These are phyloP conservation scores for Thinocorus orbignyianus DNA, from an alignment of 2,113 vertebrate genomes.

Conservation along the genomic window DNA sequence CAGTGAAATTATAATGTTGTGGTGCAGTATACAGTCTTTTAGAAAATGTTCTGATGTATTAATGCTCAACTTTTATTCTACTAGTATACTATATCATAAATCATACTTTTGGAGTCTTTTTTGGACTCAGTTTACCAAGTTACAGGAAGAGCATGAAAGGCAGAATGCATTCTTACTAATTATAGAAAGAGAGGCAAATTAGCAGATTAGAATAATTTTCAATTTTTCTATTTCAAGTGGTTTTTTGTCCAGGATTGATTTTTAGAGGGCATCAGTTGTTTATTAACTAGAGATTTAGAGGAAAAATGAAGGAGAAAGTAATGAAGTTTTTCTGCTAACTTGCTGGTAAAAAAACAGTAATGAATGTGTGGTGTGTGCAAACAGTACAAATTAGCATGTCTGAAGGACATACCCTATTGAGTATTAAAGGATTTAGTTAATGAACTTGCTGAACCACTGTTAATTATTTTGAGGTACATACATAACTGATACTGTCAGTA, in stretches of 20 bases:
- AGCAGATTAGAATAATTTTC: not conserved
- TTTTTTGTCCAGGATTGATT: not conserved
- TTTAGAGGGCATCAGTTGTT: not conserved
- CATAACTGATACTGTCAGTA: not conserved
- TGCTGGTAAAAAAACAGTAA: not conserved
- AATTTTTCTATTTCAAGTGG: not conserved
- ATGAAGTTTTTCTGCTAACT: not conserved
- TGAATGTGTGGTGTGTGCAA: not conserved
- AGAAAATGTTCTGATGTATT: not conserved
- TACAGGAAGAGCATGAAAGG: not conserved
- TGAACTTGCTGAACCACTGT: not conserved
- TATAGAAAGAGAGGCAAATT: not conserved
- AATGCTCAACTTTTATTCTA: not conserved
- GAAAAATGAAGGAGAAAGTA: not conserved
- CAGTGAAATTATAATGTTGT: not conserved
- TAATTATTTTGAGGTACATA: not conserved
- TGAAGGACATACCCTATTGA: not conserved
- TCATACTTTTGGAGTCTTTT: not conserved
- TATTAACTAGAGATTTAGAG: not conserved
- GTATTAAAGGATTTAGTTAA: not conserved
- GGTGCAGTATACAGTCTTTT: not conserved
- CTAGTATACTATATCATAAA: not conserved
- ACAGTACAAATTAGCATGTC: not conserved
- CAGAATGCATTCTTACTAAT: not conserved
- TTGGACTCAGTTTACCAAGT: not conserved